phyloP scores from a whole-genome alignment of 2,113 vertebrate genomes.

The Phaetusa simplex region DNA sequence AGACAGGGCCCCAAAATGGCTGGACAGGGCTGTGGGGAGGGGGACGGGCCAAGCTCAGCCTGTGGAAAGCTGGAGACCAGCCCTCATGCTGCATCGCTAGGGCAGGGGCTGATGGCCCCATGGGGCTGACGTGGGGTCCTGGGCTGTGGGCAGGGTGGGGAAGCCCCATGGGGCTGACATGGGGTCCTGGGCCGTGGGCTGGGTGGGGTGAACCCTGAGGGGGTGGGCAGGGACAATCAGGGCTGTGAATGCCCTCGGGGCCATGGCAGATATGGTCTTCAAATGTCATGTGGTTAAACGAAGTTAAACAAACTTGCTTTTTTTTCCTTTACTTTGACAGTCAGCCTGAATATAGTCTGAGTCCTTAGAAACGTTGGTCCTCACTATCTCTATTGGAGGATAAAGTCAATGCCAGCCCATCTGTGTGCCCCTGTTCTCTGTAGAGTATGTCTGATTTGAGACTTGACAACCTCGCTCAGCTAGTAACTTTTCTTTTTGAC shows the following conservation, averaged over 20 bases:
- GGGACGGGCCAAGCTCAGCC: too few species aligned
- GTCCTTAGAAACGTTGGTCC: background rate
- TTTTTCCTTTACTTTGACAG: background rate
- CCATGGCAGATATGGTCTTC: background rate
- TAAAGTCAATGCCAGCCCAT: background rate
- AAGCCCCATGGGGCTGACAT: background rate
- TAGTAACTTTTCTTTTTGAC: background rate
- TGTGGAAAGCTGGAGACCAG: background rate
- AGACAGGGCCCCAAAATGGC: background rate
- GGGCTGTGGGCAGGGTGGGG: background rate
- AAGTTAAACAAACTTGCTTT: background rate
- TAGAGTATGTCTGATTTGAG: background rate
- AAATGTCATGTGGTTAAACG: background rate
- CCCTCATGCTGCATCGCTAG: rapidly evolving
- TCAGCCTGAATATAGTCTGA: background rate
- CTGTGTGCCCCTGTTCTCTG: background rate
- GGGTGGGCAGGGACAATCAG: background rate
- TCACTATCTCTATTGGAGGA: background rate
- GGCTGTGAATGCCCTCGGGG: background rate
- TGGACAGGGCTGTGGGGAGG: background rate
- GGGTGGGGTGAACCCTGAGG: too few species aligned
- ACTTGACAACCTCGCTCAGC: background rate
- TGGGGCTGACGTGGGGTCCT: background rate
- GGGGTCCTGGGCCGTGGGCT: background rate
- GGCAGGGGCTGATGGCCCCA: background rate